Conservation (phyloP, 1,140 invertebrate genomes). For the Gryon sp. region DNA sequence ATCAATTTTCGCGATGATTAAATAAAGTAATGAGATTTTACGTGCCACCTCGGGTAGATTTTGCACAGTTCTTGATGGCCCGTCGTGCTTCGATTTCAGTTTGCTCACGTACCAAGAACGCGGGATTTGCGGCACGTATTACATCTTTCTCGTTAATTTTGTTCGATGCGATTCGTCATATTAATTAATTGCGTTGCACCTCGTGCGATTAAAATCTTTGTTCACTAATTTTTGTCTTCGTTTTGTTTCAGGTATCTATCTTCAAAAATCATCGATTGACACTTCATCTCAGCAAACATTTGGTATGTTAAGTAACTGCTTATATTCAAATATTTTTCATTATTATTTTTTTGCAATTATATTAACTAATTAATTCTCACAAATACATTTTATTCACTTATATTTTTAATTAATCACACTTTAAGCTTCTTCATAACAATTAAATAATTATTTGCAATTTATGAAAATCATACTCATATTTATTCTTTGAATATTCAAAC, state of each 20-base stretch:
- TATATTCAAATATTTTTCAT: constrained; percentile 19
- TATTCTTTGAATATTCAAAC: too few relatives aligned
- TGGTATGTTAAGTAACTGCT: constrained; percentile 40
- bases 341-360: too few relatives aligned
- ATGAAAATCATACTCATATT: too few relatives aligned
- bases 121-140: constrained; percentile 51
- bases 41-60: constrained; percentile 23
- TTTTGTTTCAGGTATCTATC: constrained; percentile 63
- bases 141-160: constrained; percentile 51
- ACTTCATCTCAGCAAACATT: constrained; percentile 41
- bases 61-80: constrained; percentile 22
- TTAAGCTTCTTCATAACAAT: too few relatives aligned
- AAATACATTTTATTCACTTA: too few relatives aligned
- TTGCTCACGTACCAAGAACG: constrained; percentile 59
- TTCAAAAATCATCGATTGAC: constrained; percentile 48
- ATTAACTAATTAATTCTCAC: too few relatives aligned
- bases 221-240: constrained; percentile 17
- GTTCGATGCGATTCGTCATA: constrained; percentile 36
- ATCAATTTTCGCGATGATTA: constrained; percentile 59
- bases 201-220: background rate
- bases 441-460: too few relatives aligned
- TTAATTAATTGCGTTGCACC: constrained; percentile 41
- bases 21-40: constrained; percentile 62
- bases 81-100: constrained; percentile 53
- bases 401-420: too few relatives aligned